Conservation (phyloP, 2,797 vertebrate species). For the Amniataba percoides region DNA sequence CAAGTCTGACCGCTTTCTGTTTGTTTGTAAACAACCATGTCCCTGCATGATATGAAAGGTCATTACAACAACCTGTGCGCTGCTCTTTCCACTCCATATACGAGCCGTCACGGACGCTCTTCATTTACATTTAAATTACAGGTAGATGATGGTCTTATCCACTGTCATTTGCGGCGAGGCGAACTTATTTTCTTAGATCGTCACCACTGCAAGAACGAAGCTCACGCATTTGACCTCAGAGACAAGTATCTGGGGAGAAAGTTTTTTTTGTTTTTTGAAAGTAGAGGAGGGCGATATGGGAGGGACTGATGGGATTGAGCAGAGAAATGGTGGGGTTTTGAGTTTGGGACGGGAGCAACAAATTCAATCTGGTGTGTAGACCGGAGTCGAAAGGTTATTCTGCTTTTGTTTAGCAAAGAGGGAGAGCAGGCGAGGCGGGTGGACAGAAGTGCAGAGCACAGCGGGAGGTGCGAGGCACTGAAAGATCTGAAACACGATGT, state of each 20-base stretch:
- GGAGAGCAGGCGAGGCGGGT: not conserved
- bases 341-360: conserved; percentile 20
- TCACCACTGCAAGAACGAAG: conserved; percentile 5
- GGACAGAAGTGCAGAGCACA: conserved; percentile 17
- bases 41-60: conserved; percentile 81
- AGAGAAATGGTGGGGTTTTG: not conserved
- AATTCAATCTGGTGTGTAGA: conserved; percentile 10
- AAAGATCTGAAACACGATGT: not conserved
- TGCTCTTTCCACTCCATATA: conserved; percentile 38
- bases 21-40: conserved; percentile 81
- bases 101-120: conserved; percentile 37
- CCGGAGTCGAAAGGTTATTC: conserved; percentile 29
- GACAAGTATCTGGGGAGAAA: not conserved
- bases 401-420: conserved; percentile 14
- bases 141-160: conserved; percentile 27
- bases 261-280: conserved; percentile 14
- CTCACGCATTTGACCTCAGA: conserved; percentile 45
- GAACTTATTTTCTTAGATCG: conserved; percentile 43
- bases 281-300: not conserved
- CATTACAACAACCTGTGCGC: conserved; percentile 73
- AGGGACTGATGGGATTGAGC: conserved; percentile 24
- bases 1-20: conserved; percentile 80
- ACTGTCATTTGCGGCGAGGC: conserved; percentile 23
- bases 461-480: not conserved
- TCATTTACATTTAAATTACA: conserved; percentile 70